phyloP scores from a whole-genome alignment of 2,797 vertebrate genomes.

The Botia almorhae region DNA sequence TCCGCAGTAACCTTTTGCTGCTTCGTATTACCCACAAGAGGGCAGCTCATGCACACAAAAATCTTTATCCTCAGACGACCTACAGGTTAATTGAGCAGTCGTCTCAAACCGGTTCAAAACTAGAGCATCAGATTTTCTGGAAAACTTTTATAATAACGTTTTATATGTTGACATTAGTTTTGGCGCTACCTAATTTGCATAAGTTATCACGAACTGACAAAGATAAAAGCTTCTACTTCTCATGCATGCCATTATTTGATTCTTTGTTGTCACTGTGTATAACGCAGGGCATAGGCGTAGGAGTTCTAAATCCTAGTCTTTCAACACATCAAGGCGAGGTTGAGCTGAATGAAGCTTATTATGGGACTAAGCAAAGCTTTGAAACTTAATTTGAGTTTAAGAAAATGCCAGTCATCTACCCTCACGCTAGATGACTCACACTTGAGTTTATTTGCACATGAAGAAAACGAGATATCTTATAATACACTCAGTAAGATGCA shows the following conservation, averaged over 20 bases:
- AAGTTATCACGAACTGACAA: background rate
- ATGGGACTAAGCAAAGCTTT: background rate
- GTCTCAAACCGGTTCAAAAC: background rate
- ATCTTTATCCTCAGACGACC: background rate
- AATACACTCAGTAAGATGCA: background rate
- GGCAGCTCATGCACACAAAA: background rate
- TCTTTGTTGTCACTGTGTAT: background rate
- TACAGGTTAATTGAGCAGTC: background rate
- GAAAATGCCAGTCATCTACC: background rate
- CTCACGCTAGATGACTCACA: background rate
- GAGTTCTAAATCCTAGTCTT: background rate
- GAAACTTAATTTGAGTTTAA: background rate
- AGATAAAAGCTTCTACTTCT: background rate
- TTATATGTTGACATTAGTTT: background rate
- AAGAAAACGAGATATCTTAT: background rate
- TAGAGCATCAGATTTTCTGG: background rate
- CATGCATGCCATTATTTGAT: background rate
- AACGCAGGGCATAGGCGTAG: background rate
- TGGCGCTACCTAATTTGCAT: background rate
- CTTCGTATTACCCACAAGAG: background rate
- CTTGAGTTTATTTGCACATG: background rate
- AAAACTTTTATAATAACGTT: background rate
- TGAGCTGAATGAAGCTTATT: slow-evolving; percentile 1
- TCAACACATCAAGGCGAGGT: slow-evolving; percentile 19
- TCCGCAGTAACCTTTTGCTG: no score